These are phyloP conservation scores for Eira barbara DNA, from an alignment of 2,113 vertebrate species.

Conservation along the genomic window DNA sequence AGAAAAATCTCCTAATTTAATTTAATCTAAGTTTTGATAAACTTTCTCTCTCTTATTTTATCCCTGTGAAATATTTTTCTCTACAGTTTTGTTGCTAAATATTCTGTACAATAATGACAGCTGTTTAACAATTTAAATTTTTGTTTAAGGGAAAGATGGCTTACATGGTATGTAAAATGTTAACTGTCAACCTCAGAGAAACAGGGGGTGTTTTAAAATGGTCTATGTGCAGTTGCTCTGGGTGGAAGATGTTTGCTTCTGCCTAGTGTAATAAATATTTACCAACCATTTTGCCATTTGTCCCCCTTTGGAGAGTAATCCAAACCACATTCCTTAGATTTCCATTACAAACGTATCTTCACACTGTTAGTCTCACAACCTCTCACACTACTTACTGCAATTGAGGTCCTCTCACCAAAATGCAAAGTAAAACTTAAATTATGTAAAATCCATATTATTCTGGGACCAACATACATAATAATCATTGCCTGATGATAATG, in stretches of 20 bases:
- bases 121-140: neutral
- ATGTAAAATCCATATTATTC: constrained; percentile 56
- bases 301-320: neutral
- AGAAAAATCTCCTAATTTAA: neutral
- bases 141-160: constrained; percentile 19
- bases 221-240: neutral
- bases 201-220: neutral
- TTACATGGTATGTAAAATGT: neutral
- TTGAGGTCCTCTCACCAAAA: neutral
- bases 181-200: neutral
- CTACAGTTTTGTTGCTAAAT: neutral
- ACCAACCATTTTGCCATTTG: neutral
- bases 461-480: constrained; percentile 58
- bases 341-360: constrained; percentile 50
- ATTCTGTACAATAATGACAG: neutral
- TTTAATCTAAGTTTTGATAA: neutral
- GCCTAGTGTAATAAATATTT: neutral
- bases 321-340: constrained; percentile 47
- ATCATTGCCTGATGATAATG: constrained; percentile 71
- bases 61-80: neutral
- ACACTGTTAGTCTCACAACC: constrained; percentile 56
- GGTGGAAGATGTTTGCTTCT: neutral
- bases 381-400: neutral
- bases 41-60: neutral
- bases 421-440: constrained; percentile 63